phyloP scores from a whole-genome alignment of 1,140 invertebrate species.

The Drosophila ambigua region DNA sequence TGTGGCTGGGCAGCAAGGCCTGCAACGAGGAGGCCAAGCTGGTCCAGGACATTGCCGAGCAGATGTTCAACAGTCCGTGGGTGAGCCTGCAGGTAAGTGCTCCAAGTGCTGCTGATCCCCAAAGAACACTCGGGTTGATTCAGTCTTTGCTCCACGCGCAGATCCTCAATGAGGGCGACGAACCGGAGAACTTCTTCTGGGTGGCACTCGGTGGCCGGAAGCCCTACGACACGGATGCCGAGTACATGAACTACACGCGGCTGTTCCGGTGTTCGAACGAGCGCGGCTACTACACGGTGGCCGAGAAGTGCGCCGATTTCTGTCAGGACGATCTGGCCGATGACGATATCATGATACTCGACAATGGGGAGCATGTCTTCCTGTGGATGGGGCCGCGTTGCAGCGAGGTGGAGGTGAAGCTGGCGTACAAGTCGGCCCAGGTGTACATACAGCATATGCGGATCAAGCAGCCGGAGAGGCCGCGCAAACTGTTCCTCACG shows the following conservation, averaged over 20 bases:
- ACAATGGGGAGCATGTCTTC: slow-evolving; percentile 99
- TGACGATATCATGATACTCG: slow-evolving; percentile 99
- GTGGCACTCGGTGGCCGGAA: slow-evolving; percentile 96
- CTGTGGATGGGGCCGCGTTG: slow-evolving; percentile 98
- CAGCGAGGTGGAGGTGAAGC: slow-evolving; percentile 99
- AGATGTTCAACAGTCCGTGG: slow-evolving; percentile 96
- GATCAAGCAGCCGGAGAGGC: slow-evolving; percentile 96
- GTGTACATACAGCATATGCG: slow-evolving; percentile 99
- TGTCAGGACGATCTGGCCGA: slow-evolving; percentile 99
- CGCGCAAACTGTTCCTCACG: slow-evolving; percentile 97
- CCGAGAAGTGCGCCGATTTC: slow-evolving; percentile 99
- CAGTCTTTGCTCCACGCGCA: slow-evolving; percentile 56
- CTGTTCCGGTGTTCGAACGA: slow-evolving; percentile 99
- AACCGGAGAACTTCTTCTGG: slow-evolving; percentile 99
- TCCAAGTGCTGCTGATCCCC: not conserved
- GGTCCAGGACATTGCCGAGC: slow-evolving; percentile 96
- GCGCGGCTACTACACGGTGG: slow-evolving; percentile 99
- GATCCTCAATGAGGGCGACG: slow-evolving; percentile 97
- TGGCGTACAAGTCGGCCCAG: slow-evolving; percentile 99
- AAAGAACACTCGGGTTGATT: not conserved
- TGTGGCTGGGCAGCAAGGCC: slow-evolving; percentile 97
- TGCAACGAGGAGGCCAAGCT: slow-evolving; percentile 94
- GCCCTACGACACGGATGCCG: slow-evolving; percentile 95
- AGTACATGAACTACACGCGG: slow-evolving; percentile 97
- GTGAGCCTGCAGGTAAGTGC: slow-evolving; percentile 89